Conservation (phyloP, 2,113 vertebrate species). For the Pelodiscus sinensis region DNA sequence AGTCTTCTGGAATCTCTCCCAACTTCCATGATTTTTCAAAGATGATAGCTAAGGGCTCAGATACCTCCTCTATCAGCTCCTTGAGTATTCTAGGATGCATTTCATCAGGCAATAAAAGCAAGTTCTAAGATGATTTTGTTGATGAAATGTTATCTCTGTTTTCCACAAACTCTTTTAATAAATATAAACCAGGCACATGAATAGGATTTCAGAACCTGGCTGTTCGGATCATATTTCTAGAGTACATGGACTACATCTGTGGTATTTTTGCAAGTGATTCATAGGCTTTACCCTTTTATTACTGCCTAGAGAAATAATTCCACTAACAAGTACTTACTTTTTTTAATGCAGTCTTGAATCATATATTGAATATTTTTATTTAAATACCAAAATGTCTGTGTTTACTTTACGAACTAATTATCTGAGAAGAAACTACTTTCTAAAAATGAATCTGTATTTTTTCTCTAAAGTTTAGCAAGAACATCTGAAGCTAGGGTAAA, state of each 20-base stretch:
- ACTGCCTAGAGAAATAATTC: background rate
- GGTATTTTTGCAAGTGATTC: slow-evolving; percentile 2
- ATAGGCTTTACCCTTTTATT: background rate
- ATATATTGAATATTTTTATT: slow-evolving; percentile 18
- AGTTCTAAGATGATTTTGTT: background rate
- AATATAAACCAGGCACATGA: rapidly evolving
- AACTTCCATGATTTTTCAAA: too few species aligned
- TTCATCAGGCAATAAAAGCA: background rate
- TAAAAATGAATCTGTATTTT: background rate
- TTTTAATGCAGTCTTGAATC: background rate
- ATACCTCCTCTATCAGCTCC: too few species aligned
- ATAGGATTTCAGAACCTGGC: background rate
- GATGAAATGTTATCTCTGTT: background rate
- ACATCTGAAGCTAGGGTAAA: slow-evolving; percentile 3
- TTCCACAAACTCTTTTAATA: background rate
- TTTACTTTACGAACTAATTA: background rate
- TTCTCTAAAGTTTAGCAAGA: background rate
- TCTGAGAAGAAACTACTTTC: background rate
- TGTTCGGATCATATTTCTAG: background rate
- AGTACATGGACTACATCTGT: background rate
- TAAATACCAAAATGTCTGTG: background rate
- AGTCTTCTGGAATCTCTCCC: too few species aligned
- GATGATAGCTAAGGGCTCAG: too few species aligned
- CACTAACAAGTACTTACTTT: background rate
- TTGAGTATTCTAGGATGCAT: too few species aligned